Conservation (phyloP, 2,113 vertebrate genomes). For the Gobio gobio region DNA sequence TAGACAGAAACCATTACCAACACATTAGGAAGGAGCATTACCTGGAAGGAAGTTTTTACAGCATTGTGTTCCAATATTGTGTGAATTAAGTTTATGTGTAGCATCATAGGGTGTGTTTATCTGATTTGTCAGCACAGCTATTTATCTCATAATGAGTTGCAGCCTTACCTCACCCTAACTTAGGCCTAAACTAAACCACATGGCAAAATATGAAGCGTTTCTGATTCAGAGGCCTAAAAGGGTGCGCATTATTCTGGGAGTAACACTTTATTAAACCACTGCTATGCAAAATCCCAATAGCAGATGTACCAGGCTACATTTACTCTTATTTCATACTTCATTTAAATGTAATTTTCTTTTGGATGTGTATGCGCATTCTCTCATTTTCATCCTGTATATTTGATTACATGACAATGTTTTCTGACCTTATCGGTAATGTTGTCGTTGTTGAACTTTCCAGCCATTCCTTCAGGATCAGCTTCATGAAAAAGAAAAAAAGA, state of each 20-base stretch:
- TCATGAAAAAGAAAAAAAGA: conserved; percentile 45
- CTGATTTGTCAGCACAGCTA: not conserved
- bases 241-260: conserved; percentile 6
- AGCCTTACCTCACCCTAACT: conserved; percentile 3
- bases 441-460: conserved; percentile 75
- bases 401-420: not conserved
- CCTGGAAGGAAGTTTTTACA: not conserved
- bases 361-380: not conserved
- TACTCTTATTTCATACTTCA: not conserved
- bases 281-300: not conserved
- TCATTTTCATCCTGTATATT: not conserved
- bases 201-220: conserved; percentile 2
- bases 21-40: not conserved
- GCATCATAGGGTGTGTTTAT: not conserved
- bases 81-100: not conserved
- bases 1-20: not conserved
- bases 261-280: not conserved
- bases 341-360: not conserved
- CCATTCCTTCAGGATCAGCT: conserved; percentile 72
- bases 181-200: conserved; percentile 15
- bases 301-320: not conserved
- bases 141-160: conserved; percentile 20
- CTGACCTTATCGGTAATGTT: conserved; percentile 76
- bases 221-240: not conserved
- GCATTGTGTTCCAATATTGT: not conserved